phyloP scores from a whole-genome alignment of 2,113 vertebrate species.

The Sisor rabdophorus region DNA sequence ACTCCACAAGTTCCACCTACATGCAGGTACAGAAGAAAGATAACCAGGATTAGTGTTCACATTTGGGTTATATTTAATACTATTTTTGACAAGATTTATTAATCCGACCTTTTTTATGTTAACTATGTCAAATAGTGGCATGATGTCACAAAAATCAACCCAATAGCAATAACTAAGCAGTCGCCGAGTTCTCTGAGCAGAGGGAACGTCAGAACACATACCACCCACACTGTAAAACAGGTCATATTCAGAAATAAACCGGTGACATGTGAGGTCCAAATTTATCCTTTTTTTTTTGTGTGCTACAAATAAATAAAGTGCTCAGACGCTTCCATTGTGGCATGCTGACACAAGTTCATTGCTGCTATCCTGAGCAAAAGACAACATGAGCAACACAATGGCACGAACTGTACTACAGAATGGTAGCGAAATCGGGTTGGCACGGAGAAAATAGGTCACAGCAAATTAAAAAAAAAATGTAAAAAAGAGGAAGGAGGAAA shows the following conservation, averaged over 20 bases:
- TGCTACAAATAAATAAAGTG: conserved; percentile 32
- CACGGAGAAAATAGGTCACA: conserved; percentile 27
- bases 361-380: conserved; percentile 29
- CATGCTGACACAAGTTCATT: conserved; percentile 20
- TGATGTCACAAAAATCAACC: conserved; percentile 26
- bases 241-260: conserved; percentile 15
- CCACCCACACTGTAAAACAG: conserved; percentile 21
- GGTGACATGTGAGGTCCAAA: neutral
- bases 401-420: conserved; percentile 20
- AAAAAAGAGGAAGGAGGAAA: no score
- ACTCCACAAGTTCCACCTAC: neutral
- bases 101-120: conserved; percentile 19
- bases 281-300: conserved; percentile 3
- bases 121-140: conserved; percentile 39
- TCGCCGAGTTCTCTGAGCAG: conserved; percentile 14
- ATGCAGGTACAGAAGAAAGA: conserved; percentile 17
- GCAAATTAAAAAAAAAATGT: neutral
- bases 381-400: conserved; percentile 23
- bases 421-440: conserved; percentile 10
- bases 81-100: conserved; percentile 34
- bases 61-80: conserved; percentile 38
- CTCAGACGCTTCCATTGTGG: conserved; percentile 29
- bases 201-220: conserved; percentile 15
- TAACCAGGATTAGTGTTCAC: conserved; percentile 21
- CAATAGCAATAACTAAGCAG: conserved; percentile 25